Conservation (phyloP, 2,888 invertebrate genomes). For the Pedicia rivosa region DNA sequence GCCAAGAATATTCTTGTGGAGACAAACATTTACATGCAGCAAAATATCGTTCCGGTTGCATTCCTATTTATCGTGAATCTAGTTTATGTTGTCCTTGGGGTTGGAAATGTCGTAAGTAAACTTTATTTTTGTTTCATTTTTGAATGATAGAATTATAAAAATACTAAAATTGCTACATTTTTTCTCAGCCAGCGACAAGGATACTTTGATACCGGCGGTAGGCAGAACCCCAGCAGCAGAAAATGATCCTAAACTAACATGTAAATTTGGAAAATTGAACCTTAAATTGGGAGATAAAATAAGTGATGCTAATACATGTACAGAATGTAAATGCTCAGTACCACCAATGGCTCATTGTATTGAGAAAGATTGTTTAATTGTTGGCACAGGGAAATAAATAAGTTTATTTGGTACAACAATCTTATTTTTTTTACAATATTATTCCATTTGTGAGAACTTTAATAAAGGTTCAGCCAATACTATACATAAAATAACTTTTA, state of each 20-base stretch:
- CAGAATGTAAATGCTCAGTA: conserved; percentile 30
- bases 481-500: too few species aligned
- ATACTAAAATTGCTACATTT: too few species aligned
- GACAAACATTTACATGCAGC: conserved; percentile 12
- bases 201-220: background rate
- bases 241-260: conserved; percentile 17
- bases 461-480: too few species aligned
- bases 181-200: background rate
- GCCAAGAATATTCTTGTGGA: conserved; percentile 13
- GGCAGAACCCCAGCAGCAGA: background rate
- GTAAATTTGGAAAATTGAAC: conserved; percentile 31
- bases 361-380: too few species aligned
- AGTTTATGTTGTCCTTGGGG: conserved; percentile 15
- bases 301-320: conserved; percentile 28
- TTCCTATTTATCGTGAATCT: conserved; percentile 13
- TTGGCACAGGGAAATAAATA: too few species aligned
- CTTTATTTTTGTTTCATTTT: background rate
- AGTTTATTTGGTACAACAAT: too few species aligned
- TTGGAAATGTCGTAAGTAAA: conserved; percentile 13
- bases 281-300: conserved; percentile 33
- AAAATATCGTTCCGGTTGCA: conserved; percentile 12
- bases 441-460: too few species aligned
- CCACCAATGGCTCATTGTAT: conserved; percentile 34
- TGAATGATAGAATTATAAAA: too few species aligned
- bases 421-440: too few species aligned